Conservation (phyloP, 2,113 vertebrate genomes). For the Paedocypris sp. region DNA sequence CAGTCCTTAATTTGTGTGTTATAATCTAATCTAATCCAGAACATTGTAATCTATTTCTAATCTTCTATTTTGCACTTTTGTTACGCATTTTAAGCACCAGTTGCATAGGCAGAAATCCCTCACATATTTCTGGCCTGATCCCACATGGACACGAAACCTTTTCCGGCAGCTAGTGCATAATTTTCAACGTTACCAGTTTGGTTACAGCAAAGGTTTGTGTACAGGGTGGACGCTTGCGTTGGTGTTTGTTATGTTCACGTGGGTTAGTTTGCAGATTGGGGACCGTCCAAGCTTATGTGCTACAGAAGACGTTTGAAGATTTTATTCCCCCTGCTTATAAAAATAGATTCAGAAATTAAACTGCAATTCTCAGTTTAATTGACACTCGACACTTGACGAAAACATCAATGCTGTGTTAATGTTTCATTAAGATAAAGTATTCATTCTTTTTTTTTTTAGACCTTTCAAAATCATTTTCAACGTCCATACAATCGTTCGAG, state of each 20-base stretch:
- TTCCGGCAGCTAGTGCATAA: slow-evolving; percentile 3
- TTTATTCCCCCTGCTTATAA: slow-evolving; percentile 11
- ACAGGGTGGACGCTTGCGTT: background rate
- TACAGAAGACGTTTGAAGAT: slow-evolving; percentile 3
- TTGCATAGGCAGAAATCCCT: too few relatives aligned
- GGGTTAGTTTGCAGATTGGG: slow-evolving; percentile 20
- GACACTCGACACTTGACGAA: background rate
- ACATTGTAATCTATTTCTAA: too few relatives aligned
- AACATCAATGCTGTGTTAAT: background rate
- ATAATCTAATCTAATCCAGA: too few relatives aligned
- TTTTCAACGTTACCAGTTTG: slow-evolving; percentile 5
- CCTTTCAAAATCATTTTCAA: too few relatives aligned
- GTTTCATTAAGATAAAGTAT: too few relatives aligned
- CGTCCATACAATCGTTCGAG: too few relatives aligned
- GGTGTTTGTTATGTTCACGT: slow-evolving; percentile 2
- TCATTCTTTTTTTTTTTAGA: too few relatives aligned
- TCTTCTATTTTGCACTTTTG: too few relatives aligned
- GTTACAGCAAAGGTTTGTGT: background rate
- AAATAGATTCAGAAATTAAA: slow-evolving; percentile 33
- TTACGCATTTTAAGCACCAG: too few relatives aligned
- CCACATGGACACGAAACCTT: background rate
- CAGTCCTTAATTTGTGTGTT: too few relatives aligned
- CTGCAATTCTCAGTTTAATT: slow-evolving; percentile 21
- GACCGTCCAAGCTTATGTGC: background rate
- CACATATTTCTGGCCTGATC: slow-evolving; percentile 4